Base-by-base conservation (phyloP, 2,888 invertebrate genomes). In the Tupiocoris notatus region DNA sequence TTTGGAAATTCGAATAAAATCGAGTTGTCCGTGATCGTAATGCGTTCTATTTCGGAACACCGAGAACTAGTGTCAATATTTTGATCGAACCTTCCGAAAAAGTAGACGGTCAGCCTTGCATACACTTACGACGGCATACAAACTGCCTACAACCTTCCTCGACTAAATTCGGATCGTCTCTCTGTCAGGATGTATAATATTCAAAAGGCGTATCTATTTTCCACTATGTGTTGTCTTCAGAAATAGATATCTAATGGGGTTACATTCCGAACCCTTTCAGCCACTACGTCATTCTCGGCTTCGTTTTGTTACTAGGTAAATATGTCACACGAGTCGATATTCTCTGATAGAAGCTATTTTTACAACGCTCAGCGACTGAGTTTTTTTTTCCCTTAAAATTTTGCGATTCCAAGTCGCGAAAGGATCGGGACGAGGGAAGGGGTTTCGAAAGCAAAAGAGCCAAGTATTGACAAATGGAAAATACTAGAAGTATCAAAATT, bases 181-280 rank as follows among this genome's bases (percentile, higher is more conserved):
- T 12, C 39, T 39, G 39, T 39, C 39, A 39, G 39, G 39, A 39
- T 39, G 39, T 39, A 39, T 39, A 39, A 39, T 67, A 67, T 57
- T 67, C 67, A 22, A 67, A 56, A 67, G 56, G 54, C 21, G 6
- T 56, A 22, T 67, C 67, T 67, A 67, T 67, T 67, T 57, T 56
- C n/a, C 22, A n/a, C 6, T 67, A 54, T 22, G 67, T 67, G 67
- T 67, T 67, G 56, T 56, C 67, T 67, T 56, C 56, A 22, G 67
- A 67, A 67, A 67, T 67, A 67, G 67, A 57, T 21, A 22, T 67
- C 56, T 67, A 67, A 67, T 67, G 67, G 67, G 67, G 67, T 57
- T 67, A 67, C 67, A 67, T 67, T 67, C 67, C 67, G 67, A 67
- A 67, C 22, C 67, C 67, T 24, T 21, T 39, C 22, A 54, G 56